phyloP scores from a whole-genome alignment of 2,888 invertebrate genomes.

The Pollenia labialis region DNA sequence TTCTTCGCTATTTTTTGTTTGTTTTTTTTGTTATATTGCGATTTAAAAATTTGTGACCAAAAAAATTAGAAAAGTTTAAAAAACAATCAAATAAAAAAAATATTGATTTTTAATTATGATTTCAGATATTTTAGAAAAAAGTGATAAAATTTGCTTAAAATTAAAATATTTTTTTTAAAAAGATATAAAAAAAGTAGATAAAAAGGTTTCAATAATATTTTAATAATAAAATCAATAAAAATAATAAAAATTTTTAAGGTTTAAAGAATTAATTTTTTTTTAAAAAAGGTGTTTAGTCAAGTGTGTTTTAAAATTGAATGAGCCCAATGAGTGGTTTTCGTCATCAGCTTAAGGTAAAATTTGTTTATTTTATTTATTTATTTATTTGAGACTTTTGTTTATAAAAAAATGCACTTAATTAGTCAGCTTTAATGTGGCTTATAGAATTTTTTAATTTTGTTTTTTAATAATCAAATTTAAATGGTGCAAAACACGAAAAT shows the following conservation, averaged over 20 bases:
- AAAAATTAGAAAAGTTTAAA: conserved; percentile 29
- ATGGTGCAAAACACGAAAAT: not conserved
- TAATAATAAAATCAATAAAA: not conserved
- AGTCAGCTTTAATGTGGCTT: not conserved
- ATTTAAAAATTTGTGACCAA: conserved; percentile 31
- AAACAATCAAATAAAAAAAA: conserved; percentile 7
- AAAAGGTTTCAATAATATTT: not conserved
- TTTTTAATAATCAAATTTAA: not conserved
- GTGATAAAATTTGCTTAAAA: not conserved
- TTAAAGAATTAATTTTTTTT: not conserved
- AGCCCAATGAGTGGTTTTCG: conserved; percentile 84
- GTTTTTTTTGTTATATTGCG: conserved; percentile 1
- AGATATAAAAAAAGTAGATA: conserved; percentile 1
- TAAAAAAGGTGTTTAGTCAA: conserved; percentile 23
- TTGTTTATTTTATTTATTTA: not conserved
- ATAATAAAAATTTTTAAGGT: not conserved
- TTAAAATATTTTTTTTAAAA: not conserved
- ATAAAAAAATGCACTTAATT: not conserved
- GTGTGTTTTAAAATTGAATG: conserved; percentile 78
- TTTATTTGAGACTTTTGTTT: not conserved
- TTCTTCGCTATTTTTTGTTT: conserved; percentile 22
- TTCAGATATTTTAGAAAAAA: not conserved
- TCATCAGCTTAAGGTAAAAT: conserved; percentile 83
- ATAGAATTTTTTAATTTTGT: not conserved
- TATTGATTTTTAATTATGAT: not conserved